Evolutionary conservation across 2,888 invertebrate genomes (phyloP).

Genomic region (Aquatica leii): DNA sequence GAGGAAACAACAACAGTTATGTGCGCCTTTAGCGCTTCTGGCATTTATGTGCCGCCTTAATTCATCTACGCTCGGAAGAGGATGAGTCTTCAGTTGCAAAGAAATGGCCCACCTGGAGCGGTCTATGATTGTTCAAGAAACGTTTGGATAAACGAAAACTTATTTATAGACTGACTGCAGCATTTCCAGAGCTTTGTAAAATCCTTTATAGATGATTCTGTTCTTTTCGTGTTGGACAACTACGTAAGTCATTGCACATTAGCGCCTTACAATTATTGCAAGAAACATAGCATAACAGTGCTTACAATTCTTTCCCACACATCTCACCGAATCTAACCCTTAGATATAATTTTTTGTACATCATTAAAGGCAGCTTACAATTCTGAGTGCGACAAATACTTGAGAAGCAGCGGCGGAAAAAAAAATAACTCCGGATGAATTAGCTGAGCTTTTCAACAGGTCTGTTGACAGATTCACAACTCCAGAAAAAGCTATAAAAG

Average conservation of each 20-base stretch:
- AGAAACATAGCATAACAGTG: background rate
- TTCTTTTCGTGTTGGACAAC: conserved; percentile 26
- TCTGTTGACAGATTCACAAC: too few species aligned
- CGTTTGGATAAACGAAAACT: conserved; percentile 45
- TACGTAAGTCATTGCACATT: conserved; percentile 24
- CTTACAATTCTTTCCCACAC: background rate
- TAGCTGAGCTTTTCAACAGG: too few species aligned
- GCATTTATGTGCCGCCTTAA: conserved; percentile 59
- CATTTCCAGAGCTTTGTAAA: too few species aligned
- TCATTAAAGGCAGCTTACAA: too few species aligned
- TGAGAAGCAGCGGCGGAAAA: too few species aligned
- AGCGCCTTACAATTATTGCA: background rate
- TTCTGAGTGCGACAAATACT: too few species aligned
- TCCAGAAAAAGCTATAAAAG: too few species aligned
- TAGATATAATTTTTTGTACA: too few species aligned
- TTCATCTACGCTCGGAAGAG: conserved; percentile 60
- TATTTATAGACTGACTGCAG: background rate
- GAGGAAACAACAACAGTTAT: conserved; percentile 57
- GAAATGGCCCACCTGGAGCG: conserved; percentile 56
- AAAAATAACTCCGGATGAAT: too few species aligned
- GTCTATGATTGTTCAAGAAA: conserved; percentile 47
- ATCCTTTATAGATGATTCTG: conserved; percentile 3
- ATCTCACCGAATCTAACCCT: too few species aligned
- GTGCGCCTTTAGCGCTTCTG: conserved; percentile 57
- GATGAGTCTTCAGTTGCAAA: conserved; percentile 54